Conservation (phyloP, 2,888 invertebrate species). For the Brenthis hecate region DNA sequence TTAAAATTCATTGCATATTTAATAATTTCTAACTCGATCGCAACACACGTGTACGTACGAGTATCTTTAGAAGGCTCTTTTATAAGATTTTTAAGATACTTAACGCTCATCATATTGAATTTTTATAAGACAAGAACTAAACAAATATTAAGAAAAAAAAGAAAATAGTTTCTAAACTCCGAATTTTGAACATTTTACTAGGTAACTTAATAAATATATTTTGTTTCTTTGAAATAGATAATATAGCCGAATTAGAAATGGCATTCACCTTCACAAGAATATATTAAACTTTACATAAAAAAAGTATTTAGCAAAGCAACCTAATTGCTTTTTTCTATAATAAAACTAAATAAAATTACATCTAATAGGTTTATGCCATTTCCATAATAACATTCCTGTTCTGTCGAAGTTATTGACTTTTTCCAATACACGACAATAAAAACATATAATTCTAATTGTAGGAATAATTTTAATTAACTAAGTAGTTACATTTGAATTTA, state of each 20-base stretch:
- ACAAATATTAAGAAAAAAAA: no score
- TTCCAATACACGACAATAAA: not conserved
- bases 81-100: not conserved
- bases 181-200: no score
- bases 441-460: slow-evolving; percentile 1
- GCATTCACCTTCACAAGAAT: no score
- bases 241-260: no score
- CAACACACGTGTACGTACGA: not conserved
- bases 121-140: no score
- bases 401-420: slow-evolving; percentile 5
- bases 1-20: not conserved
- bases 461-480: slow-evolving; percentile 2
- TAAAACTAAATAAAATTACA: not conserved
- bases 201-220: no score
- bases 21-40: not conserved
- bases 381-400: not conserved
- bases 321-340: not conserved
- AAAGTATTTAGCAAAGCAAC: not conserved
- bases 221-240: no score
- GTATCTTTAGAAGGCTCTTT: slow-evolving; percentile 16
- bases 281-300: no score
- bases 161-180: no score
- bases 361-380: not conserved
- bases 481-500: not conserved
- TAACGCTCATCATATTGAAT: no score